Evolutionary conservation across 2,888 invertebrate species (phyloP).

Genomic region (Lochmaea crataegi): DNA sequence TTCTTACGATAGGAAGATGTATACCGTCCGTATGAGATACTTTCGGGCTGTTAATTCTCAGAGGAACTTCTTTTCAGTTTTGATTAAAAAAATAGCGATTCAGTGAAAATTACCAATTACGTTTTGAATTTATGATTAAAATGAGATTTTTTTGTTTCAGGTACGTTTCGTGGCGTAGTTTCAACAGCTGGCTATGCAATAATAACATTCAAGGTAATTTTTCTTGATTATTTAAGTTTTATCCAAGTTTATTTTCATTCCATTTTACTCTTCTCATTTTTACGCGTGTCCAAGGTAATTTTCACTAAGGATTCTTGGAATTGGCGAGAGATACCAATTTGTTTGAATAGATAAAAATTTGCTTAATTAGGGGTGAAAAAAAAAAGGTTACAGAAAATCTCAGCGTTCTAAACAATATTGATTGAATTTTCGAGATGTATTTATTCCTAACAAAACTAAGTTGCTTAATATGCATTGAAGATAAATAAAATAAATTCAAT

Average conservation of each 20-base stretch:
- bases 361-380: fast-evolving
- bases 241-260: too few relatives aligned
- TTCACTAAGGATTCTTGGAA: too few relatives aligned
- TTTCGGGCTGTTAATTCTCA: conserved; percentile 13
- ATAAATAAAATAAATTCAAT: too few relatives aligned
- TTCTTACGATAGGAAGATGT: conserved; percentile 19
- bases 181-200: not conserved
- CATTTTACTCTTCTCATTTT: too few relatives aligned
- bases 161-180: not conserved
- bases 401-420: too few relatives aligned
- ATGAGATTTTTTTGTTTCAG: not conserved
- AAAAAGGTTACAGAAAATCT: too few relatives aligned
- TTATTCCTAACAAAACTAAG: too few relatives aligned
- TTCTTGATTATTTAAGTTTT: not conserved
- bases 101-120: conserved; percentile 7
- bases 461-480: too few relatives aligned
- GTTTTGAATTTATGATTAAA: not conserved
- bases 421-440: too few relatives aligned
- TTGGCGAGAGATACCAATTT: too few relatives aligned
- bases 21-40: conserved; percentile 13
- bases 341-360: too few relatives aligned
- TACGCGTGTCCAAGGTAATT: too few relatives aligned
- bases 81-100: conserved; percentile 5
- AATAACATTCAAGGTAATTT: not conserved
- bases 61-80: conserved; percentile 13